Percentiles rank a stretch among this genome's conserved stretches.
Evolutionary conservation across 1,140 invertebrate species (phyloP).

Genomic region (Drosophila serrata): DNA sequence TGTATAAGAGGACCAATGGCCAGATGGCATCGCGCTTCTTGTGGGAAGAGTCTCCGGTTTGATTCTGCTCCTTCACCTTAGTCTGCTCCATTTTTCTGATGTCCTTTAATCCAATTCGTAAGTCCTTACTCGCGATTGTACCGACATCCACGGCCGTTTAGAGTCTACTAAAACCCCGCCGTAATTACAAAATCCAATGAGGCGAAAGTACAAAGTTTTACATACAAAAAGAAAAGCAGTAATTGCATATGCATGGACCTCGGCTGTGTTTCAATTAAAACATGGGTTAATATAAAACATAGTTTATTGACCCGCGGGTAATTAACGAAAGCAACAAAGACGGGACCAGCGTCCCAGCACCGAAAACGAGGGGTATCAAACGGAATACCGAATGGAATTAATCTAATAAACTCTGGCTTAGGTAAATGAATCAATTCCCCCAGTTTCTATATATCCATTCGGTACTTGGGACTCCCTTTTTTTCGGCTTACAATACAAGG

Average conservation of each 20-base stretch:
- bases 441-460: neutral
- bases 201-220: conserved; percentile 10
- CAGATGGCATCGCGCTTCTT: conserved; percentile 88
- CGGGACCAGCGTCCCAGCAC: conserved; percentile 13
- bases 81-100: conserved; percentile 21
- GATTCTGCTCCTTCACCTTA: neutral
- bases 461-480: neutral
- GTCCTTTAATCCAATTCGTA: neutral
- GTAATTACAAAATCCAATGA: neutral
- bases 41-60: conserved; percentile 23
- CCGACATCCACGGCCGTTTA: conserved; percentile 17
- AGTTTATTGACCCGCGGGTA: conserved; percentile 64
- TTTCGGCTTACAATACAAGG: conserved; percentile 15
- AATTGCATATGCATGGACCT: conserved; percentile 26
- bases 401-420: neutral
- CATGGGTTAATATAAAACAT: conserved; percentile 45
- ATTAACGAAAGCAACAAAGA: conserved; percentile 62
- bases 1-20: conserved; percentile 89
- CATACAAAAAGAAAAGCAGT: neutral
- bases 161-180: conserved; percentile 35
- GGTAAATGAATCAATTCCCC: neutral
- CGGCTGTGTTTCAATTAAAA: neutral
- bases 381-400: neutral
- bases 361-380: neutral
- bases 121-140: conserved; percentile 2